These are phyloP conservation scores for Alcis repandata DNA, from an alignment of 2,888 invertebrate species.

Conservation along the genomic window DNA sequence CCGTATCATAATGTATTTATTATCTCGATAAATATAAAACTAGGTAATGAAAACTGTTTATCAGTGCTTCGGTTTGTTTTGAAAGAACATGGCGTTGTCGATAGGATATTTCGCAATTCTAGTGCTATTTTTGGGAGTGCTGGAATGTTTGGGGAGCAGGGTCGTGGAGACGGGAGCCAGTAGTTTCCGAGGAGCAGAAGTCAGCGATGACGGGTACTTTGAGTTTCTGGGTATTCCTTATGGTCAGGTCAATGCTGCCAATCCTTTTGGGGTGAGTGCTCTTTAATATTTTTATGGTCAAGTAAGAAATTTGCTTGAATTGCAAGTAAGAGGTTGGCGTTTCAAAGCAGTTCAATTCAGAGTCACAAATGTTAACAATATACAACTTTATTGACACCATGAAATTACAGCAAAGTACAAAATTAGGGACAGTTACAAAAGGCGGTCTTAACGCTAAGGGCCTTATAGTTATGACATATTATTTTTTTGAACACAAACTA, in stretches of 20 bases:
- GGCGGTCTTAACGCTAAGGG: no score
- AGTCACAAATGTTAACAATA: no score
- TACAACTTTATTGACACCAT: no score
- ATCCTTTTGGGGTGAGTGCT: conserved; percentile 65
- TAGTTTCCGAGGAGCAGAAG: conserved; percentile 54
- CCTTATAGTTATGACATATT: no score
- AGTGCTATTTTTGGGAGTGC: conserved; percentile 17
- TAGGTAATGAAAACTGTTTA: conserved; percentile 19
- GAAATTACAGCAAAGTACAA: no score
- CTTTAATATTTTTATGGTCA: not conserved
- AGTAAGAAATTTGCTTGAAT: not conserved
- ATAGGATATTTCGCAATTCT: conserved; percentile 16
- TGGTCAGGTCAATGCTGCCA: conserved; percentile 55
- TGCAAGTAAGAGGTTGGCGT: no score
- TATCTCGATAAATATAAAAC: conserved; percentile 26
- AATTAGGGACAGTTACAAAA: no score
- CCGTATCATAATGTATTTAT: conserved; percentile 28
- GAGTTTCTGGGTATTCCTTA: conserved; percentile 68
- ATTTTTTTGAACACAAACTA: no score
- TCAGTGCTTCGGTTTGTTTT: conserved; percentile 25
- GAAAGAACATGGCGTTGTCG: conserved; percentile 24
- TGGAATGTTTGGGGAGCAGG: conserved; percentile 29
- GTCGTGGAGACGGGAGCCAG: conserved; percentile 57
- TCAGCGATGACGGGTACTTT: conserved; percentile 58
- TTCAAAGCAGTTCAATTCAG: no score